A percentile compares a stretch with the other conserved stretches of the same genome.
Evolutionary conservation across 2,113 vertebrate species (phyloP).

Genomic region (Neotragus moschatus): DNA sequence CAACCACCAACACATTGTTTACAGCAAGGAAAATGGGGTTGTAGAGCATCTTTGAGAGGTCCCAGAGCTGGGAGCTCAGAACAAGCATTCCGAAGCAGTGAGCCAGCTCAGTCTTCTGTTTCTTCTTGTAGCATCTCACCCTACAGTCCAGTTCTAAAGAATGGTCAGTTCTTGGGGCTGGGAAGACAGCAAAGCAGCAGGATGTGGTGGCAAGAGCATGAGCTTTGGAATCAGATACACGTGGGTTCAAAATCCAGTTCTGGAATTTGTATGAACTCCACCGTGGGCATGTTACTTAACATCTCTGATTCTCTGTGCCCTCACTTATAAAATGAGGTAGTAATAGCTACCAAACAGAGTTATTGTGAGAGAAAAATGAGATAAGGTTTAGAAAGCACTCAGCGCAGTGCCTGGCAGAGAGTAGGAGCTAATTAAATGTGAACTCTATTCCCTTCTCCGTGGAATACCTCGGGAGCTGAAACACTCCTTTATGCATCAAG

Average conservation of each 20-base stretch:
- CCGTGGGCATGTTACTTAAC: background rate
- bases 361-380: background rate
- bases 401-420: constrained; percentile 13
- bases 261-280: background rate
- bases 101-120: background rate
- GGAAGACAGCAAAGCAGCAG: background rate
- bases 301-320: background rate
- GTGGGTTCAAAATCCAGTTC: background rate
- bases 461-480: constrained; percentile 35
- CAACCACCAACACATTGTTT: background rate
- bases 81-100: background rate
- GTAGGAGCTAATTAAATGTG: constrained; percentile 30
- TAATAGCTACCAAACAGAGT: background rate
- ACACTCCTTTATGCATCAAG: constrained; percentile 49
- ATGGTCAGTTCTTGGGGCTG: background rate
- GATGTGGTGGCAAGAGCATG: background rate
- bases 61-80: background rate
- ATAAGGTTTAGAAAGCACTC: background rate
- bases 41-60: background rate
- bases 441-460: constrained; percentile 31
- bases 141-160: background rate
- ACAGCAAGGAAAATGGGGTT: background rate
- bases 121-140: background rate
- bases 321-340: background rate
- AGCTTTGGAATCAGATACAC: background rate